Base-by-base conservation (phyloP, 1,140 invertebrate species). In the Calliopsis andreniformis region DNA sequence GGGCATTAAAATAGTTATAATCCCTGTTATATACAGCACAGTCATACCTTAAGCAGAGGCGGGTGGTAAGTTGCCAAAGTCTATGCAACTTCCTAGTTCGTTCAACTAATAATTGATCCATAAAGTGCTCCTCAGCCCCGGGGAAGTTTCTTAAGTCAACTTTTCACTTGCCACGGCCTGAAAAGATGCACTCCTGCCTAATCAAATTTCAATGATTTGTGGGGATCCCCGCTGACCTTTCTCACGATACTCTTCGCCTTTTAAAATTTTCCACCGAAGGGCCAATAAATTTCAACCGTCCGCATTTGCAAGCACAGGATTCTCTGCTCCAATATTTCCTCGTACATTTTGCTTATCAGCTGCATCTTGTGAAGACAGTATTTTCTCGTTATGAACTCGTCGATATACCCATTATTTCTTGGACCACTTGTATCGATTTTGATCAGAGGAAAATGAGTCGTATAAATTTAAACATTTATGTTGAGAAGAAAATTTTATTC, bases 91-190 rank as follows among this genome's bases (percentile, higher is more conserved):
- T 73, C 32, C 30, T 67, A 82, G 63, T 83, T 84, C 80, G 49
- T 76, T 76, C 80, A 68, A 79, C 82, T 84, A 83, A 76, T 84
- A 84, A 83, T 83, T 84, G 80, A 84, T 84, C 80, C 61, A 84
- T 72, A 83, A 82, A 84, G 77, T 82, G 82, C 77, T 76, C 53
- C 58, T 35, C 32, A 47, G 72, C 49, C 49, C 47, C n/a, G n/a
- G 35, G 39, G 49, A 83, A 84, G 47, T 84, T 83, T 76, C 80
- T 79, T 71, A 80, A 79, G 80, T 76, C 70, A 83, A 79, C 82
- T 83, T 84, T 84, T 83, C 82, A 82, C 80, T 79, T 75, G 62
- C 63, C 16, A 18, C 42, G 30, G 14, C 47, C 56, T 79, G 67
- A 80, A 83, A 83, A 83, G 80, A 84, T 84, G 77, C 72, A 79